These are phyloP conservation scores for Aurelia aurita DNA, from an alignment of 30 jellyfish, hydroid and myxozoan species.

Conservation along the genomic window DNA sequence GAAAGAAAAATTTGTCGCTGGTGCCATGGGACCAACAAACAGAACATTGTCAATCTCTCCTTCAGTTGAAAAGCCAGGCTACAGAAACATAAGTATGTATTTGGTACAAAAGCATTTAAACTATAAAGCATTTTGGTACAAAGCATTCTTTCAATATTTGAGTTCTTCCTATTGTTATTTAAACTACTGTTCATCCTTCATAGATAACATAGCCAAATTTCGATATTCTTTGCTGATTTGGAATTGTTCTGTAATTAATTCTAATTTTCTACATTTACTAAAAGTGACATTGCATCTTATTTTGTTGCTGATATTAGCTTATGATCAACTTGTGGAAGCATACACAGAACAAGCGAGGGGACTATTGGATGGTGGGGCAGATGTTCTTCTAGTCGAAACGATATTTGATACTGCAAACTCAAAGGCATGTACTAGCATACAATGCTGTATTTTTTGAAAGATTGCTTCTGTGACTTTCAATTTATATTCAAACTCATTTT, in stretches of 20 bases:
- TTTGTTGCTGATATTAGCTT: slow-evolving; percentile 69
- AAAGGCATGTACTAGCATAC: slow-evolving; percentile 49
- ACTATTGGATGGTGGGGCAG: slow-evolving; percentile 95
- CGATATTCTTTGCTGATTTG: no score
- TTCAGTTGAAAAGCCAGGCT: slow-evolving; percentile 98
- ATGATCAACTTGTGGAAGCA: slow-evolving; percentile 97
- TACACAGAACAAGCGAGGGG: slow-evolving; percentile 97
- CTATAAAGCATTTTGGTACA: no score
- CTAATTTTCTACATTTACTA: no score
- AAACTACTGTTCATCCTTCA: no score
- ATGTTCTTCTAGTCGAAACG: slow-evolving; percentile 95
- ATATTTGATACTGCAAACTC: slow-evolving; percentile 97
- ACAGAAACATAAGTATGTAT: slow-evolving; percentile 88
- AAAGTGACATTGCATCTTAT: no score
- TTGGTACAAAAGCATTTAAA: no score
- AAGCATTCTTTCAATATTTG: no score
- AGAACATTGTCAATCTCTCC: slow-evolving; percentile 96
- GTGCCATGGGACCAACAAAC: slow-evolving; percentile 99
- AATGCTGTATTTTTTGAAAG: no score
- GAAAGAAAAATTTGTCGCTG: slow-evolving; percentile 88
- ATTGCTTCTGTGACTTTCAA: no score
- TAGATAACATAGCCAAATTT: no score
- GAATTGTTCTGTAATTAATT: no score
- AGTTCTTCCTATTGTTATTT: no score
- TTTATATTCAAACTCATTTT: background rate